These are phyloP conservation scores for Eurois occulta DNA, from an alignment of 2,888 invertebrate genomes.

Conservation along the genomic window DNA sequence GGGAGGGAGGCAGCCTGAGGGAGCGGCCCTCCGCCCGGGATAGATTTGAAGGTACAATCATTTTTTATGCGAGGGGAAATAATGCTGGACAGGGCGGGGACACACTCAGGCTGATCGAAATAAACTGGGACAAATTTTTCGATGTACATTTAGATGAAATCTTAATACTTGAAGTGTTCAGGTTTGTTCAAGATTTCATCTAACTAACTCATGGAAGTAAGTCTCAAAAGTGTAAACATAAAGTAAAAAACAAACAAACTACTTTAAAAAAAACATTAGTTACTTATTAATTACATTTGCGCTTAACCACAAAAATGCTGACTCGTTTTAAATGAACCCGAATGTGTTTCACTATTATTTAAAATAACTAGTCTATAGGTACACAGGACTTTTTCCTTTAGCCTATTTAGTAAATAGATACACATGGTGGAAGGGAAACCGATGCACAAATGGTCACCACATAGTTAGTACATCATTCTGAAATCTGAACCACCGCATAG, in stretches of 20 bases:
- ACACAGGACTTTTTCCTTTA: background rate
- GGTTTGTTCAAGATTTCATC: too few relatives aligned
- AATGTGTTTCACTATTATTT: background rate
- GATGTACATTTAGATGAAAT: background rate
- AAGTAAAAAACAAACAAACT: background rate
- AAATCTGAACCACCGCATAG: too few relatives aligned
- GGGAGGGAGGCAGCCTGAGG: conserved; percentile 73
- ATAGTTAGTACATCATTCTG: too few relatives aligned
- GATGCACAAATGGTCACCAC: too few relatives aligned
- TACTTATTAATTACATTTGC: background rate
- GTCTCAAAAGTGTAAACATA: background rate
- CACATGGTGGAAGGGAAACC: too few relatives aligned
- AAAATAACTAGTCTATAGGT: background rate
- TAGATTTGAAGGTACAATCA: conserved; percentile 91
- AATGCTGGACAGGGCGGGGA: conserved; percentile 69
- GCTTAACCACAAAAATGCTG: conserved; percentile 25
- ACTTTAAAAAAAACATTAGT: background rate
- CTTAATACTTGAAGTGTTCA: background rate
- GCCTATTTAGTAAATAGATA: background rate
- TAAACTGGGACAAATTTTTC: too few relatives aligned
- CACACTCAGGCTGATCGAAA: conserved; percentile 68
- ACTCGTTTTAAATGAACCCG: conserved; percentile 11
- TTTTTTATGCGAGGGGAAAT: conserved; percentile 90
- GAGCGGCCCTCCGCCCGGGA: conserved; percentile 85
- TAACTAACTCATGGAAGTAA: background rate